phyloP scores from a whole-genome alignment of 2,888 invertebrate species.

The Noctua fimbriata region DNA sequence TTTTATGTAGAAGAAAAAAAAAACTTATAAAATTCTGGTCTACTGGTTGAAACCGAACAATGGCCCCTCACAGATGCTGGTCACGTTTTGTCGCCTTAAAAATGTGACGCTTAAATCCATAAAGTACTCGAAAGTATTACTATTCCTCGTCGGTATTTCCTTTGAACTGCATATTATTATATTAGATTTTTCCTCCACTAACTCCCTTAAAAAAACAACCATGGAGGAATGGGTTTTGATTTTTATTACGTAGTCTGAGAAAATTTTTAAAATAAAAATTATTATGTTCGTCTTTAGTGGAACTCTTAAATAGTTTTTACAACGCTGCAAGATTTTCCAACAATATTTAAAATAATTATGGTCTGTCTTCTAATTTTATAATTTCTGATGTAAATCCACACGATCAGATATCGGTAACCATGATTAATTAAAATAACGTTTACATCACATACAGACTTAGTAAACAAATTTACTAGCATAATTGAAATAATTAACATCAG shows the following conservation, averaged over 20 bases:
- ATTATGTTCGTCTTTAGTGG: background rate
- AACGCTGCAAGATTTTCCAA: background rate
- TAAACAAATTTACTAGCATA: conserved; percentile 44
- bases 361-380: background rate
- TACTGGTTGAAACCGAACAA: conserved; percentile 86
- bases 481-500: conserved; percentile 38
- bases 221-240: conserved; percentile 49
- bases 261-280: background rate
- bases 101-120: conserved; percentile 88
- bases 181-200: conserved; percentile 76
- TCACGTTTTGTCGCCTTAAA: conserved; percentile 89
- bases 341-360: background rate
- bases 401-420: conserved; percentile 6
- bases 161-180: conserved; percentile 85
- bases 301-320: background rate
- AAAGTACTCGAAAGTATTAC: conserved; percentile 87
- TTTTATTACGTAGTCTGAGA: conserved; percentile 20
- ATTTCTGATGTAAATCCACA: conserved; percentile 3
- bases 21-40: conserved; percentile 78
- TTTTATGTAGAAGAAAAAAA: conserved; percentile 82
- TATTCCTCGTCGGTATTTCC: conserved; percentile 85
- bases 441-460: conserved; percentile 18
- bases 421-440: conserved; percentile 40
- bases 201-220: conserved; percentile 56
- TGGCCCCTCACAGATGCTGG: conserved; percentile 81